A percentile compares a stretch with the other conserved stretches of the same genome.
Conservation (phyloP, 2,888 invertebrate genomes). For the Fissipunctia ypsillon region DNA sequence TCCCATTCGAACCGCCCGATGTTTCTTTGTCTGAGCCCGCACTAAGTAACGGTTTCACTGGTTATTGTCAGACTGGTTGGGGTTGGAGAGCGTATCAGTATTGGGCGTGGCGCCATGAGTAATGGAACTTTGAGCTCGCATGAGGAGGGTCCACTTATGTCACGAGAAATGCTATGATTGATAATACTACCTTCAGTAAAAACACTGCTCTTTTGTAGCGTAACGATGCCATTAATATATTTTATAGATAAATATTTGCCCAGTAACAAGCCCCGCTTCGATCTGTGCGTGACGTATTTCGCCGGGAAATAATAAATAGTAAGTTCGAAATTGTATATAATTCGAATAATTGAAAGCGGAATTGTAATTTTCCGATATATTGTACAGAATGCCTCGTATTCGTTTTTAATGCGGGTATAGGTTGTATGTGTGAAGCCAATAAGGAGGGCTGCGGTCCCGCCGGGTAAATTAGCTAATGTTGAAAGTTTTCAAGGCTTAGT, state of each 20-base stretch:
- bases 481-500: constrained; percentile 82
- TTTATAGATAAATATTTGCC: constrained; percentile 60
- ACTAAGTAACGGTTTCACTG: constrained; percentile 58
- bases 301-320: constrained; percentile 34
- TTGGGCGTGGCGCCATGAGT: constrained; percentile 87
- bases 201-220: constrained; percentile 83
- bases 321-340: constrained; percentile 36
- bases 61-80: constrained; percentile 77
- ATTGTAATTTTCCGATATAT: constrained; percentile 51
- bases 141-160: constrained; percentile 90
- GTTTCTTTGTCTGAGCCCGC: constrained; percentile 60
- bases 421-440: constrained; percentile 50
- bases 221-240: constrained; percentile 72
- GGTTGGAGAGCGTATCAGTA: constrained; percentile 83
- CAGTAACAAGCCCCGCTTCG: constrained; percentile 39
- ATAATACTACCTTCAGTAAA: constrained; percentile 86
- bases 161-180: constrained; percentile 88
- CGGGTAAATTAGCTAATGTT: constrained; percentile 82
- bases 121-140: constrained; percentile 88
- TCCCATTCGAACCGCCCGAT: constrained; percentile 45
- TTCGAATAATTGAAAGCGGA: constrained; percentile 36
- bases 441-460: constrained; percentile 66
- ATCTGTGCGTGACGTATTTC: constrained; percentile 36
- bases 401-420: constrained; percentile 31
- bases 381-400: constrained; percentile 8